These are phyloP conservation scores for Diorhabda elongata DNA, from an alignment of 1,140 invertebrate genomes.

Conservation along the genomic window DNA sequence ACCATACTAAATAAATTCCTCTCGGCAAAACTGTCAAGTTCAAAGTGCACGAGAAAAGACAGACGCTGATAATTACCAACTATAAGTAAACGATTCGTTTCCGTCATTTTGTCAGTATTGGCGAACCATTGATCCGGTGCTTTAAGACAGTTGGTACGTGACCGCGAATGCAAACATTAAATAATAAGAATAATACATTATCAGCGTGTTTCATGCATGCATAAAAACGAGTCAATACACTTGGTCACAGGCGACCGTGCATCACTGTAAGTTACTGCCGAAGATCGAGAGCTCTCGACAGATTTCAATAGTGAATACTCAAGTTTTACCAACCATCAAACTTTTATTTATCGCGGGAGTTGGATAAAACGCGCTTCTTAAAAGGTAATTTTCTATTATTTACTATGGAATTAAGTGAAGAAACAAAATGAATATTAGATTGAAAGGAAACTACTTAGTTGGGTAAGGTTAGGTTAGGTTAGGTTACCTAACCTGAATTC, in stretches of 20 bases:
- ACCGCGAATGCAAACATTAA: conserved; percentile 26
- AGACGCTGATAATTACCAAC: conserved; percentile 12
- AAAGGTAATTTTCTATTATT: too few relatives aligned
- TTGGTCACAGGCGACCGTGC: conserved; percentile 20
- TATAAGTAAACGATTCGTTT: conserved; percentile 24
- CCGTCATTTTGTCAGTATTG: conserved; percentile 24
- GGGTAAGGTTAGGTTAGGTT: too few relatives aligned
- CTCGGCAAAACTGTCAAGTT: neutral
- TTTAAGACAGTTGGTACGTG: conserved; percentile 25
- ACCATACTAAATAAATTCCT: conserved; percentile 13
- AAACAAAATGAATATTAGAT: too few relatives aligned
- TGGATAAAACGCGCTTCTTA: too few relatives aligned
- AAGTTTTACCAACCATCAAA: too few relatives aligned
- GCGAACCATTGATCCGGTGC: conserved; percentile 19
- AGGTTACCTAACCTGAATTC: too few relatives aligned
- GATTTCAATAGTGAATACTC: too few relatives aligned
- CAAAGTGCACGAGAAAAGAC: conserved; percentile 5
- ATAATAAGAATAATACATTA: conserved; percentile 26
- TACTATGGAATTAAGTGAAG: too few relatives aligned
- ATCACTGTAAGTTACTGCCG: conserved; percentile 16
- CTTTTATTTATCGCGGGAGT: too few relatives aligned
- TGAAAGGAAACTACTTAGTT: too few relatives aligned
- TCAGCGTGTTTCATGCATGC: conserved; percentile 22
- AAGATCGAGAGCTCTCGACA: neutral
- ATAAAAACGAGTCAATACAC: conserved; percentile 22